A percentile compares a stretch with the other conserved stretches of the same genome.
Conservation (phyloP, 2,888 invertebrate genomes). For the Ceriagrion tenellum region DNA sequence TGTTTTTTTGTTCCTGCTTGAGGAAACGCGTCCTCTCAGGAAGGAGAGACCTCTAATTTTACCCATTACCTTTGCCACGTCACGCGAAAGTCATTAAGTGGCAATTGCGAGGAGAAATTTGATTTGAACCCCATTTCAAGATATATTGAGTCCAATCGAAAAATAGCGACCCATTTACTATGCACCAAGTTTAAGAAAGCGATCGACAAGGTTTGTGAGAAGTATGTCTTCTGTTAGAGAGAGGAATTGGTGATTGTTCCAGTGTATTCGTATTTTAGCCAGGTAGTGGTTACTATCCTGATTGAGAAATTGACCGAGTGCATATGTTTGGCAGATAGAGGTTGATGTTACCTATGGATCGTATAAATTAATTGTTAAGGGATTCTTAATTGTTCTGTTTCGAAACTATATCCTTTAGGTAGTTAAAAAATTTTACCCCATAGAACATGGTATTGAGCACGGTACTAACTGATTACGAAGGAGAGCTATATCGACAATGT, state of each 20-base stretch:
- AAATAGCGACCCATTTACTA: not conserved
- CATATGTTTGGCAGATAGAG: not conserved
- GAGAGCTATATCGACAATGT: not conserved
- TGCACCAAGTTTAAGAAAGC: not conserved
- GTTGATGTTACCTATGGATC: not conserved
- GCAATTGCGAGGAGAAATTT: not conserved
- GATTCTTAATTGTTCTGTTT: not conserved
- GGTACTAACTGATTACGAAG: constrained; percentile 22
- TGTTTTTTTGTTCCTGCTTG: too few species aligned
- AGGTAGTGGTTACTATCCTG: not conserved
- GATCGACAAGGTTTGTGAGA: not conserved
- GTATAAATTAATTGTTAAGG: not conserved
- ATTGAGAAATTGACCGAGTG: not conserved
- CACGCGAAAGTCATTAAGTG: not conserved
- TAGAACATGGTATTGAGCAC: not conserved
- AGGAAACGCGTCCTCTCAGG: too few species aligned
- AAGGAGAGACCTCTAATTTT: too few species aligned
- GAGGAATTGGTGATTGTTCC: not conserved
- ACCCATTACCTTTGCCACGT: too few species aligned
- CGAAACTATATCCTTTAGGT: not conserved
- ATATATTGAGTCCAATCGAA: not conserved
- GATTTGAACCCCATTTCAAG: not conserved
- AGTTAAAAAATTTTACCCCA: not conserved
- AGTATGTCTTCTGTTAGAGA: not conserved
- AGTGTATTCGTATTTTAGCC: not conserved